Base-by-base conservation (phyloP, 1,140 invertebrate genomes). In the Polypedilum pembai region DNA sequence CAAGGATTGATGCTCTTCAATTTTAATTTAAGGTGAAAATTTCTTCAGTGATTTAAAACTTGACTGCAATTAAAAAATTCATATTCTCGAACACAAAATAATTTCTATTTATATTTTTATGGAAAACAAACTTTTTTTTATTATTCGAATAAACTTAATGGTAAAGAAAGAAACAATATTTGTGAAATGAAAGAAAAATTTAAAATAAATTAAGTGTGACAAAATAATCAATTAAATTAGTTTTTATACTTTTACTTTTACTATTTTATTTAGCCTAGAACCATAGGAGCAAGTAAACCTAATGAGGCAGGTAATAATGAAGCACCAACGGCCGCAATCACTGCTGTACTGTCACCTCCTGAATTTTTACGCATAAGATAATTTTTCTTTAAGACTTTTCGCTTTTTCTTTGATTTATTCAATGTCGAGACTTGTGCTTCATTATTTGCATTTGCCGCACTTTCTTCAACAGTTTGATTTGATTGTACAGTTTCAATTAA, bases 231-330 rank as follows among this genome's bases (percentile, higher is more conserved):
- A 56, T 56, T 56, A 56, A 45, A 56, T n/a, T 56, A 56, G 15
- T 56, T 56, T 45, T n/a, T 56, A 56, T 56, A 56, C 45, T 56
- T 56, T 56, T 12, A 56, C 45, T 56, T 56, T 56, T 56, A 56
- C 3, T 56, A 56, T 56, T 56, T 33, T 33, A 85, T 84, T 76
- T 86, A 82, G 2, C 87, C 88, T 63, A 91, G 82, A 79, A 91
- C 88, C 85, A 92, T 89, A 1, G 91, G 91, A 40, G 91, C 87
- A 76, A 92, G 85, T 87, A 92, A 89, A 1, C 90, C 90, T 87
- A 92, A 89, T 0, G 90, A 91, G 0, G 90, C 91, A 17, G 91
- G 90, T 41, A 92, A 81, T 87, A 92, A 89, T 1, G 90, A 90
- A 40, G 90, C 90, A 1, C 90, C 87, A 5, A 91, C 89, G 3